Conservation (phyloP, 2,888 invertebrate genomes). For the Tetranychus truncatus region DNA sequence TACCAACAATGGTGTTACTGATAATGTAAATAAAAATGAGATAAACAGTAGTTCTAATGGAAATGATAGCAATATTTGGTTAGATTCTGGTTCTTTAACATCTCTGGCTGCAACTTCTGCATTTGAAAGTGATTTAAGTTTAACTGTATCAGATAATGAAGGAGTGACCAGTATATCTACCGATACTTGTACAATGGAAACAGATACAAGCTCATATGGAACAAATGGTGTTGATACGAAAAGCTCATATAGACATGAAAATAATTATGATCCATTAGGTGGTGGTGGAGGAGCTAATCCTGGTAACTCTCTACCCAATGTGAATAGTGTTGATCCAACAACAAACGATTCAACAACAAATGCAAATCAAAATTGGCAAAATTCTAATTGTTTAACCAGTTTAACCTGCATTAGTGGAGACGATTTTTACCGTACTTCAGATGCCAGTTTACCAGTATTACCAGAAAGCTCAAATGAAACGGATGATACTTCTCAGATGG, state of each 20-base stretch:
- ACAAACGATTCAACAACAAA: neutral
- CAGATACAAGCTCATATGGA: neutral
- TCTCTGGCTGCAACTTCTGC: neutral
- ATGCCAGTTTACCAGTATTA: slow-evolving; percentile 23
- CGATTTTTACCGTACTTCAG: neutral
- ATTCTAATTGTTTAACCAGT: neutral
- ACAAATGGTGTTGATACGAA: neutral
- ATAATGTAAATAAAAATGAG: neutral
- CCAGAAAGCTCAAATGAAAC: slow-evolving; percentile 30
- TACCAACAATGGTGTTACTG: neutral
- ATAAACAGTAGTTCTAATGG: neutral
- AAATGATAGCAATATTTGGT: neutral
- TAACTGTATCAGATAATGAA: neutral
- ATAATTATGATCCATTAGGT: neutral
- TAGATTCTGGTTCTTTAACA: neutral
- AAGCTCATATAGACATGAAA: neutral
- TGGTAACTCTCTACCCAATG: neutral
- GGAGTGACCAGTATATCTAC: neutral
- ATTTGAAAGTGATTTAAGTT: neutral
- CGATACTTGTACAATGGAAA: neutral
- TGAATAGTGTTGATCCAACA: neutral
- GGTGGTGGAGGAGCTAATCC: neutral
- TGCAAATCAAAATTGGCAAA: neutral
- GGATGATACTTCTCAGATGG: neutral
- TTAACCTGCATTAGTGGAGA: neutral